A percentile compares a stretch with the other conserved stretches of the same genome.
Evolutionary conservation across 2,888 invertebrate genomes (phyloP).

Genomic region (Netelia fuscicornis): DNA sequence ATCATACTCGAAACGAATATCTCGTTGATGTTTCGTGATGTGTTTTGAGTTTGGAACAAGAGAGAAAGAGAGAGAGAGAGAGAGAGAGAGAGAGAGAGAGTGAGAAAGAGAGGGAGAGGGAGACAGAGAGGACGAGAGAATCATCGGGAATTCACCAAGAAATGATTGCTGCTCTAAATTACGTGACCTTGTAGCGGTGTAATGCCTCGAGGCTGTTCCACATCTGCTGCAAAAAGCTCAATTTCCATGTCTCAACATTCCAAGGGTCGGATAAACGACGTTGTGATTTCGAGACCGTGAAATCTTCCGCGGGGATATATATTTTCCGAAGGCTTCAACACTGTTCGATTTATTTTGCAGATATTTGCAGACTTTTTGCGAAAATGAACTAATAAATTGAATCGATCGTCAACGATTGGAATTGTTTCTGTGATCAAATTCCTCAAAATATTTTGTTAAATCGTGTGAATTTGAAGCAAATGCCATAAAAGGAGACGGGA

Average conservation of each 20-base stretch:
- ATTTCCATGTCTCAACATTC: not conserved
- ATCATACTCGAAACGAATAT: conserved; percentile 28
- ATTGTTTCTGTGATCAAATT: not conserved
- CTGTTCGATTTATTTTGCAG: not conserved
- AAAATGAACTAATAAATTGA: too few relatives aligned
- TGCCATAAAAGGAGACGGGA: conserved; percentile 48
- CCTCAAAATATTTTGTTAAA: not conserved
- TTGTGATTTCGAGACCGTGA: conserved; percentile 15
- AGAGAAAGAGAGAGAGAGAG: not conserved
- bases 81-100: too few relatives aligned
- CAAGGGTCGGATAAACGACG: conserved; percentile 2
- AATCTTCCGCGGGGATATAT: conserved; percentile 1
- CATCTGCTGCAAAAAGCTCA: conserved; percentile 35
- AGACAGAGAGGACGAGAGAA: conserved; percentile 1
- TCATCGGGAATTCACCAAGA: conserved; percentile 48
- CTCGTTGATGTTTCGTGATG: conserved; percentile 5
- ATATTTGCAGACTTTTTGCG: not conserved
- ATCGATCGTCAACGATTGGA: too few relatives aligned
- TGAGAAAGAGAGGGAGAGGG: not conserved
- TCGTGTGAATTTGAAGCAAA: not conserved
- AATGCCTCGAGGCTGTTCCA: conserved; percentile 9
- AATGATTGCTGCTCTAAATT: conserved; percentile 37
- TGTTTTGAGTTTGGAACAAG: not conserved
- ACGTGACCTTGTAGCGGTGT: conserved; percentile 34
- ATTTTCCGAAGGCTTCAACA: conserved; percentile 25